Percentiles rank a stretch among this genome's conserved stretches.
Conservation (phyloP, 2,797 vertebrate genomes). For the Lagorchestes hirsutus region DNA sequence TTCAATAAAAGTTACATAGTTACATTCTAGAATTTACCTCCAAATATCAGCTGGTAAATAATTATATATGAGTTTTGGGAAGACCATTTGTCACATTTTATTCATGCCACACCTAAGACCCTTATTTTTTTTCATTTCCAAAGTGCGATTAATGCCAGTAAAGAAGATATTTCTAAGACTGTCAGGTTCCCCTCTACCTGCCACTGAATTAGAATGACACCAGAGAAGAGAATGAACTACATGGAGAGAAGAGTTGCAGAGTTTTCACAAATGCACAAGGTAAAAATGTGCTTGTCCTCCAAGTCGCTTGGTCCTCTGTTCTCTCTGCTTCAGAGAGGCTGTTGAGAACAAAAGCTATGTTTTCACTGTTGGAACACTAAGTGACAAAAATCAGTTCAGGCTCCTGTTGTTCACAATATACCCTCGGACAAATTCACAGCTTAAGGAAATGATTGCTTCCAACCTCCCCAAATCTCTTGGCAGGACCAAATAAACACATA, state of each 20-base stretch:
- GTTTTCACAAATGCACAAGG: constrained; percentile 3
- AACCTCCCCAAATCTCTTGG: constrained; percentile 56
- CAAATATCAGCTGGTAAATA: neutral
- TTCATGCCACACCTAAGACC: neutral
- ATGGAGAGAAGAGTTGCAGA: neutral
- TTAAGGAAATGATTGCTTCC: constrained; percentile 73
- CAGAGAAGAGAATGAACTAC: neutral
- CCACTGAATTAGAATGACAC: neutral
- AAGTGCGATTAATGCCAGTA: neutral
- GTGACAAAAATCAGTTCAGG: constrained; percentile 73
- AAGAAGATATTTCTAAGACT: neutral
- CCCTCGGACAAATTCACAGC: constrained; percentile 67
- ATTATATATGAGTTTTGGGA: neutral
- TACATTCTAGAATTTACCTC: neutral
- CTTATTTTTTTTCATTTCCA: constrained; percentile 36
- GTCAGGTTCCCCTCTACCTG: neutral
- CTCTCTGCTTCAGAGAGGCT: constrained; percentile 57
- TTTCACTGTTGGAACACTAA: constrained; percentile 72
- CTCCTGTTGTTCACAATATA: constrained; percentile 70
- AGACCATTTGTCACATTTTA: neutral
- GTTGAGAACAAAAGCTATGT: constrained; percentile 67
- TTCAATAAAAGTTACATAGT: neutral
- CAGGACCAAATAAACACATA: constrained; percentile 65
- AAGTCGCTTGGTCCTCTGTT: constrained; percentile 50
- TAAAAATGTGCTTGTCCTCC: constrained; percentile 56